Percentiles rank a stretch among this genome's conserved stretches.
phyloP scores from a whole-genome alignment of 2,888 invertebrate genomes.

The Eulithis testata region DNA sequence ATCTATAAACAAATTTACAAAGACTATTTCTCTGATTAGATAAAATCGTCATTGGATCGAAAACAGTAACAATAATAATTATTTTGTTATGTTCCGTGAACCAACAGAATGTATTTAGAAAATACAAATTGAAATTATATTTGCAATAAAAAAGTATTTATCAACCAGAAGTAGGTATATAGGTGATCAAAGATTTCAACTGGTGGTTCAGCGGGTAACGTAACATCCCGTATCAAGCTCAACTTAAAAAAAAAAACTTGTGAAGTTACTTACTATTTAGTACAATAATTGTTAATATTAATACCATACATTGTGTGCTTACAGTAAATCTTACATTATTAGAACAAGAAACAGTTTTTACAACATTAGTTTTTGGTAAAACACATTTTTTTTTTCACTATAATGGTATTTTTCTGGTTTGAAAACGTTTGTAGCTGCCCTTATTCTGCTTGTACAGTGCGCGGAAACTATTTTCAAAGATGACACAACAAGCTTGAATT shows the following conservation, averaged over 20 bases:
- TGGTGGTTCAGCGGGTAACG: no score
- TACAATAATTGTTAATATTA: no score
- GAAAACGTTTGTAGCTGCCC: conserved; percentile 10
- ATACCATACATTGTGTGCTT: not conserved
- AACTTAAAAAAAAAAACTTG: no score
- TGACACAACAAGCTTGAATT: no score
- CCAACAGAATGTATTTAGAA: no score
- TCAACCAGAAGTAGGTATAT: no score
- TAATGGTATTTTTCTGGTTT: not conserved
- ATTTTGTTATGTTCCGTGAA: no score
- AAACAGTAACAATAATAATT: conserved; percentile 19
- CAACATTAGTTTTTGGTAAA: conserved; percentile 76
- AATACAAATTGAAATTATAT: no score
- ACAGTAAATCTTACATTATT: conserved; percentile 32
- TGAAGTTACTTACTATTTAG: no score
- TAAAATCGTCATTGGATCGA: conserved; percentile 6
- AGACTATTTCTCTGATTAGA: conserved; percentile 16
- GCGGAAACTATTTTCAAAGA: not conserved
- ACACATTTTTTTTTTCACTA: not conserved
- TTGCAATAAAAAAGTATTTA: no score
- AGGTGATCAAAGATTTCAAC: no score
- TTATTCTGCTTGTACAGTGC: not conserved
- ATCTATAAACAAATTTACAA: conserved; percentile 53
- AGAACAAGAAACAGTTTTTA: conserved; percentile 55
- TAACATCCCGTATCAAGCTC: no score